Evolutionary conservation across 2,888 invertebrate genomes (phyloP), one percentile per base, ranked within the genome.

Genomic region (Myopa testacea): DNA sequence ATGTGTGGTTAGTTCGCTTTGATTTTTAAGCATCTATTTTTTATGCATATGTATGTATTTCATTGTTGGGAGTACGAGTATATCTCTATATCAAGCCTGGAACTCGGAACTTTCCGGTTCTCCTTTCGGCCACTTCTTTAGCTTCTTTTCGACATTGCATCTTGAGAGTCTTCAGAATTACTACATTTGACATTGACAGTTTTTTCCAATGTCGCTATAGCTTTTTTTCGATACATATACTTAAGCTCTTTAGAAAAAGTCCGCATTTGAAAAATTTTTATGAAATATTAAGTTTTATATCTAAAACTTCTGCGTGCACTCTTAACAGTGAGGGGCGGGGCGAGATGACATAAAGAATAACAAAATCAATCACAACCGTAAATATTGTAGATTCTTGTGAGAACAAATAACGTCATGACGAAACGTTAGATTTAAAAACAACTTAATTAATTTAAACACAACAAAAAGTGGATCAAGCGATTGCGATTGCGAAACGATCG

Each of bases 251-350:
- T 73, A 70, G n/a, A 70, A 62, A 16, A 62, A 62, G 45, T 75
- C 55, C 45, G 67, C 52, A 55, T 19, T 58, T 14, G 16, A 68
- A 75, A 75, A 60, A 60, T 75, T 75, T 75, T 69, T 75, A 60
- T 75, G 75, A 68, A 86, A 86, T 86, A 86, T 86, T 82, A 84
- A 86, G 84, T 82, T 80, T 70, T 71, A 83, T 82, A 82, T 81
- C 80, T 83, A 83, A 84, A 85, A 83, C 82, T 87, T 86, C 87
- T 87, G 88, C 88, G 89, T 89, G 89, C 89, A 89, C 88, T 89
- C 87, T 87, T 85, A 85, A 87, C 84, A 86, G 86, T 84, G 89
- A 89, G 89, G 89, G 89, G 89, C 87, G 89, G 89, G 89, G 89
- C 89, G 89, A 89, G 89, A 86, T 85, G 85, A 87, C 34, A 86